Conservation (phyloP, 2,888 invertebrate species). For the Elmis aenea region DNA sequence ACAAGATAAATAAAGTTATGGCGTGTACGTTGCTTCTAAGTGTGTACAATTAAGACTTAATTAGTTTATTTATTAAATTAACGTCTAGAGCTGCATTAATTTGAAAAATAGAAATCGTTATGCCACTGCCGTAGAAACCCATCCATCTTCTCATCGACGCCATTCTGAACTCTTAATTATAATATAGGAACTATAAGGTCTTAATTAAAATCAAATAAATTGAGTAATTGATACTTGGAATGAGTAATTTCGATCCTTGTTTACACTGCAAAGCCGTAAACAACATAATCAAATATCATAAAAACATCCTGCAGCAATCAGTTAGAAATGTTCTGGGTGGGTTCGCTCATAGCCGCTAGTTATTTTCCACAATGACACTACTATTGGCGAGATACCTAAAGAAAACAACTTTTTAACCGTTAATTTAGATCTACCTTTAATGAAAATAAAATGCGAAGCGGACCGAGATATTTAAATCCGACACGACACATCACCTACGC, state of each 20-base stretch:
- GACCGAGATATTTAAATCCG: too few species aligned
- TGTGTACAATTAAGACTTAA: too few species aligned
- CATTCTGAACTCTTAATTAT: too few species aligned
- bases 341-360: constrained; percentile 6
- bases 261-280: constrained; percentile 26
- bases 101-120: too few species aligned
- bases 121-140: too few species aligned
- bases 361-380: constrained; percentile 9
- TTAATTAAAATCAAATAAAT: constrained; percentile 14
- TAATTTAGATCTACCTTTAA: constrained; percentile 8
- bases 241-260: constrained; percentile 24
- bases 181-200: too few species aligned
- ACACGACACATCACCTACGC: too few species aligned
- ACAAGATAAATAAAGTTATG: too few species aligned
- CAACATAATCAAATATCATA: constrained; percentile 30
- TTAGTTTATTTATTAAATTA: too few species aligned
- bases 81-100: too few species aligned
- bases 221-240: constrained; percentile 13
- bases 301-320: constrained; percentile 27
- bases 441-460: constrained; percentile 1
- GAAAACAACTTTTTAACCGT: constrained; percentile 13
- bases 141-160: too few species aligned
- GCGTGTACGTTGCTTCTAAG: too few species aligned
- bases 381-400: constrained; percentile 10
- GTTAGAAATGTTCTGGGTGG: constrained; percentile 6